Evolutionary conservation across 2,797 vertebrate genomes (phyloP), one percentile per base, ranked within the genome.

Genomic region (Hafferia zeledoni): DNA sequence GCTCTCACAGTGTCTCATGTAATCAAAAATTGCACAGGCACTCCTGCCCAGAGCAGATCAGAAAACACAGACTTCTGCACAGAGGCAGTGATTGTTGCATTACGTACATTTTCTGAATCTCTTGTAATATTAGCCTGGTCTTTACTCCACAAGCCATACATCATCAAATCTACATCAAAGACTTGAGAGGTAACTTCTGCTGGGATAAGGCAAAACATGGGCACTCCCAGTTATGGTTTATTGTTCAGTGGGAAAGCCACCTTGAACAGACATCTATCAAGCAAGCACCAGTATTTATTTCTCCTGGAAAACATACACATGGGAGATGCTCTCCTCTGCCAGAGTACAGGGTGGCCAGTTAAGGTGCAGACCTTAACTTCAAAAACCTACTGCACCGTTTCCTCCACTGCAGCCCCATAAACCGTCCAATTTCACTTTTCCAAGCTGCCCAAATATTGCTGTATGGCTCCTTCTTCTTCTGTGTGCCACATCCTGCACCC

Each of bases 231-330:
- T 31, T 59, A 46, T 10, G 16, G 30, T 30, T 80, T 37, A 56
- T 2, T 43, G 27, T 12, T 74, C 56, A 50, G 18, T n/a, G 31
- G 28, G 81, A 47, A 83, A 78, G 31, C 13, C 41, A 85, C 33
- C 27, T 20, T 53, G 13, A 69, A 63, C 18, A 43, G 43, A 28
- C 30, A 46, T 22, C 39, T 69, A 37, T 18, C 6, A 1, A 1
- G 17, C 64, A 72, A 76, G 46, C 37, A 72, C 8, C 43, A 46
- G 28, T 28, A 56, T 33, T 64, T 79, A 8, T 31, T 69, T 33
- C 2, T 79, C 53, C 49, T 30, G 27, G 57, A 76, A 63, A 68
- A 57, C 6, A 59, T 0, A 1, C 10, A 11, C 3, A 5, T 2
- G 7, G 49, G 22, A 75, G 35, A n/a, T 23, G 16, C 9, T 27